Percentiles rank a stretch among this genome's conserved stretches.
These are phyloP conservation scores for Typhlichthys eigenmanni DNA, from an alignment of 2,797 vertebrate genomes.

Conservation along the genomic window DNA sequence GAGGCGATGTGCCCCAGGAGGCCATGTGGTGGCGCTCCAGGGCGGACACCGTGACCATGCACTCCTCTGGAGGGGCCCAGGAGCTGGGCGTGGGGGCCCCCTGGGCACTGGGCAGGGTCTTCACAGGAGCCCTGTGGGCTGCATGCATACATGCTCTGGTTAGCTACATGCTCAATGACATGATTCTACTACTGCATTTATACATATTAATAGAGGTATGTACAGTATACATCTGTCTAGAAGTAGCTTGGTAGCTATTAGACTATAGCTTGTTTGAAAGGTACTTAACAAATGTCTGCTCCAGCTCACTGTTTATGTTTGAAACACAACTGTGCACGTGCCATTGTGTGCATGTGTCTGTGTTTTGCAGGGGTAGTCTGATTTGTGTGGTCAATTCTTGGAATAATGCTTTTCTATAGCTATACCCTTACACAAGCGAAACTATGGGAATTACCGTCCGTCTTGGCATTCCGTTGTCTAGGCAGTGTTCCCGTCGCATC, in stretches of 20 bases:
- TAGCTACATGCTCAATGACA: neutral
- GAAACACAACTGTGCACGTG: too few relatives aligned
- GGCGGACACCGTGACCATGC: slow-evolving; percentile 79
- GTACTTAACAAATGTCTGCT: too few relatives aligned
- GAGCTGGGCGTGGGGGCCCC: slow-evolving; percentile 72
- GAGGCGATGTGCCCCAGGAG: slow-evolving; percentile 82
- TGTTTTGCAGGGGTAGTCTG: too few relatives aligned
- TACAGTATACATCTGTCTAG: too few relatives aligned
- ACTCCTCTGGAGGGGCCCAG: slow-evolving; percentile 77
- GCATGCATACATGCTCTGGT: slow-evolving; percentile 7
- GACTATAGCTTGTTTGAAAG: neutral
- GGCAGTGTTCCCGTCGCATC: slow-evolving; percentile 83
- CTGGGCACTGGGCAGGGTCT: slow-evolving; percentile 60
- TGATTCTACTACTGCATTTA: too few relatives aligned
- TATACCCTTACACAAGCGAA: too few relatives aligned
- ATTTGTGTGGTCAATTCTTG: too few relatives aligned
- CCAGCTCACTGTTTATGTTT: too few relatives aligned
- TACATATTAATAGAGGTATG: too few relatives aligned
- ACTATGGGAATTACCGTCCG: slow-evolving; percentile 77
- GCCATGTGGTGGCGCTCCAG: slow-evolving; percentile 78
- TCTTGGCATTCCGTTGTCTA: slow-evolving; percentile 84
- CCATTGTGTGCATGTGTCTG: too few relatives aligned
- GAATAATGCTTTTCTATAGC: too few relatives aligned
- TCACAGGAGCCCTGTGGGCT: slow-evolving; percentile 60
- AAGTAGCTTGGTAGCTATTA: neutral